Evolutionary conservation across 1,140 invertebrate genomes (phyloP).

Genomic region (Trichonephila clavipes): DNA sequence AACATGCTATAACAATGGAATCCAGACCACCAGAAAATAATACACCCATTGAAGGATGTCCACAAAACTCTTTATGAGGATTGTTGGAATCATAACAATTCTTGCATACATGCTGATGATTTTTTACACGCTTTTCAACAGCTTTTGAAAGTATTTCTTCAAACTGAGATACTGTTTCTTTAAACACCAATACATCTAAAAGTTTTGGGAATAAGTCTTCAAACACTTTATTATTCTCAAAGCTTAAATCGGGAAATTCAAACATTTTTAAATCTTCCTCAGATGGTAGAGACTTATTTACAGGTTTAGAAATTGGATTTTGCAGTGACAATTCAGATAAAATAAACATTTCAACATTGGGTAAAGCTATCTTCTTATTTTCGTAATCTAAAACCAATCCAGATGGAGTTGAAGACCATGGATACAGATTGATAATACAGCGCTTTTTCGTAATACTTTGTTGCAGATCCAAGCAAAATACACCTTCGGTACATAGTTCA

Average conservation of each 20-base stretch:
- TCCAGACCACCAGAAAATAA: slow-evolving; percentile 98
- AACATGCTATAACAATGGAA: slow-evolving; percentile 91
- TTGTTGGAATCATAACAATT: slow-evolving; percentile 81
- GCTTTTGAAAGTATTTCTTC: slow-evolving; percentile 84
- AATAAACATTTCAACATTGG: neutral
- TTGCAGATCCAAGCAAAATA: slow-evolving; percentile 85
- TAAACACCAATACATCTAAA: neutral
- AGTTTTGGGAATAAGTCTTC: slow-evolving; percentile 13
- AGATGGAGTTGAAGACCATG: slow-evolving; percentile 78
- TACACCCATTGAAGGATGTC: slow-evolving; percentile 90
- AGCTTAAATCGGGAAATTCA: neutral
- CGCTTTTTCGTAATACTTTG: slow-evolving; percentile 53
- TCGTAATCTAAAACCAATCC: neutral
- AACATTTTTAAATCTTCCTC: slow-evolving; percentile 28
- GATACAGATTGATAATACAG: slow-evolving; percentile 78
- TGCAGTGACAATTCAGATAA: neutral
- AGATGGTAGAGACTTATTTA: slow-evolving; percentile 51
- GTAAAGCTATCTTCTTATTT: neutral
- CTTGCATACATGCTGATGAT: slow-evolving; percentile 86
- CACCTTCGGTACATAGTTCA: slow-evolving; percentile 88
- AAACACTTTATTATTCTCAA: neutral
- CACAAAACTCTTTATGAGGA: slow-evolving; percentile 78
- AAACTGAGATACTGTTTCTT: slow-evolving; percentile 81
- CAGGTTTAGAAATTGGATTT: neutral
- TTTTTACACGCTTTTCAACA: slow-evolving; percentile 84